These are phyloP conservation scores for Sesamia nonagrioides DNA, from an alignment of 1,140 invertebrate genomes.

Conservation along the genomic window DNA sequence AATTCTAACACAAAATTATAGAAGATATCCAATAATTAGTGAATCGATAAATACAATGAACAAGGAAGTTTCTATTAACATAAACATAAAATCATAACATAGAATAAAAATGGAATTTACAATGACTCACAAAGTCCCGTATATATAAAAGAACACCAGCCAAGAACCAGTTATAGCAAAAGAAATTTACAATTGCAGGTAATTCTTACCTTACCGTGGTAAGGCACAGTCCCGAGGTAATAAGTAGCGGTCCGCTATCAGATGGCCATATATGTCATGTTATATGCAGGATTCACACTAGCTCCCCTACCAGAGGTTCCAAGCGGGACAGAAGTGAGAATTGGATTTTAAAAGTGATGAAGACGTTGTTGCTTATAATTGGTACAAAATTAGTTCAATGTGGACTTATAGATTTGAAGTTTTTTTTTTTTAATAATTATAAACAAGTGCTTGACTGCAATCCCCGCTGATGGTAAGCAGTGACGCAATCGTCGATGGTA, in stretches of 20 bases:
- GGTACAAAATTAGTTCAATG: too few species aligned
- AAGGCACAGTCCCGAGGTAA: not conserved
- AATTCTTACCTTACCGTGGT: constrained; percentile 14
- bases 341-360: not conserved
- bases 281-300: constrained; percentile 32
- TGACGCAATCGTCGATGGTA: too few species aligned
- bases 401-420: too few species aligned
- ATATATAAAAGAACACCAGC: not conserved
- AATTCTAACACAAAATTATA: too few species aligned
- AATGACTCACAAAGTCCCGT: not conserved
- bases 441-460: too few species aligned
- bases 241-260: constrained; percentile 42
- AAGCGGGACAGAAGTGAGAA: constrained; percentile 19
- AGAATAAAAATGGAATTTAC: not conserved
- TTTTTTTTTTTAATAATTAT: too few species aligned
- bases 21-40: too few species aligned
- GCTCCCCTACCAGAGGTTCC: constrained; percentile 45
- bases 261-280: constrained; percentile 58
- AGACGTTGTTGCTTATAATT: too few species aligned
- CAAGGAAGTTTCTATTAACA: too few species aligned
- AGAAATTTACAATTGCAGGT: not conserved
- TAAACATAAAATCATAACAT: too few species aligned
- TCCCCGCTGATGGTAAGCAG: too few species aligned
- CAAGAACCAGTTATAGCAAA: not conserved
- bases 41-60: too few species aligned